phyloP scores from a whole-genome alignment of 2,797 vertebrate species.

The Streptopelia turtur region DNA sequence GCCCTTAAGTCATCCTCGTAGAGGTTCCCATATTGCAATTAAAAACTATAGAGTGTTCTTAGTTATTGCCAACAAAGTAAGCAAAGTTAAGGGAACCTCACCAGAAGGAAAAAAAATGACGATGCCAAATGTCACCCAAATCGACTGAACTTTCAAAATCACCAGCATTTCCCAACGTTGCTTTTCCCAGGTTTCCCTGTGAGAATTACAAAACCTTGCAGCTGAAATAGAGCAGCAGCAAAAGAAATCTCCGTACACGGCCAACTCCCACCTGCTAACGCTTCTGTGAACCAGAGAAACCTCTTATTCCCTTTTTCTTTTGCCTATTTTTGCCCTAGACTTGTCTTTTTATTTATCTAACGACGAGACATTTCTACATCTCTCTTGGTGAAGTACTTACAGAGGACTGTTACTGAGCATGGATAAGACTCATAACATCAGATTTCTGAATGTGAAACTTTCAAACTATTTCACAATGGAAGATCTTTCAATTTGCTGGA shows the following conservation, averaged over 20 bases:
- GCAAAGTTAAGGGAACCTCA: not conserved
- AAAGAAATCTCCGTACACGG: not conserved
- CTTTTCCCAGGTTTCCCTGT: conserved; percentile 11
- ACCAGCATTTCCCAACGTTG: conserved; percentile 7
- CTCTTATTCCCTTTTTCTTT: not conserved
- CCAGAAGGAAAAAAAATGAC: conserved; percentile 16
- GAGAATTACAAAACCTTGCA: not conserved
- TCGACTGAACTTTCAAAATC: conserved; percentile 30
- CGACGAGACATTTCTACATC: not conserved
- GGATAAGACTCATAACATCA: not conserved
- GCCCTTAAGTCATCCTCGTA: conserved; percentile 31
- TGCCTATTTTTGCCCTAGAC: not conserved
- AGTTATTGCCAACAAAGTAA: conserved; percentile 18
- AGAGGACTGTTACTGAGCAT: not conserved
- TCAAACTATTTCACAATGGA: not conserved
- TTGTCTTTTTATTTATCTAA: not conserved
- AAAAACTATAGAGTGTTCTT: not conserved
- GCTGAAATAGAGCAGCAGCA: not conserved
- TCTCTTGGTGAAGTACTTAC: not conserved
- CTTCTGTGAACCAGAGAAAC: not conserved
- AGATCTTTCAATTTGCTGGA: not conserved
- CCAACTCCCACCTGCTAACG: not conserved
- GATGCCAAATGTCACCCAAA: conserved; percentile 15
- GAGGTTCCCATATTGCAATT: not conserved
- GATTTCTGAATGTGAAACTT: not conserved